phyloP scores from a whole-genome alignment of 2,888 invertebrate genomes.

The Nesidiocoris tenuis region DNA sequence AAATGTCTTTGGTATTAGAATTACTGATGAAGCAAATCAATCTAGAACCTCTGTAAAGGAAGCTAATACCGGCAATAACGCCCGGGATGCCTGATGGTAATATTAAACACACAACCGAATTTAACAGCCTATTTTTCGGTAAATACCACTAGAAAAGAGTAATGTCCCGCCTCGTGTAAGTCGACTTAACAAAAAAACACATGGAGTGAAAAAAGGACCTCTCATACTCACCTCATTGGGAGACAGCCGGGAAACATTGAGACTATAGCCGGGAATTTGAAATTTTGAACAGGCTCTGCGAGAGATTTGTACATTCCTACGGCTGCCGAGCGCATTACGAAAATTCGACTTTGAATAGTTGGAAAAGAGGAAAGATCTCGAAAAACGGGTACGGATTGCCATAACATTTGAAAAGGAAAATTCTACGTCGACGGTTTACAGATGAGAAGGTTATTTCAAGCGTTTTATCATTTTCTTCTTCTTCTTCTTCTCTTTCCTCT shows the following conservation, averaged over 20 bases:
- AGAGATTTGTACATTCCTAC: conserved; percentile 10
- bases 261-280: conserved; percentile 40
- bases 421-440: background rate
- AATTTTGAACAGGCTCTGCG: conserved; percentile 22
- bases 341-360: background rate
- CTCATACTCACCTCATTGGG: conserved; percentile 58
- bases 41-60: too few species aligned
- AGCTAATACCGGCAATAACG: too few species aligned
- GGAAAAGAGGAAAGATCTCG: conserved; percentile 12
- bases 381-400: conserved; percentile 22
- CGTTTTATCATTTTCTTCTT: background rate
- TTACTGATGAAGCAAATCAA: too few species aligned
- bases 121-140: too few species aligned
- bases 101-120: too few species aligned
- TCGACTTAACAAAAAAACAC: too few species aligned
- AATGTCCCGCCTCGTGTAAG: too few species aligned
- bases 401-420: conserved; percentile 21
- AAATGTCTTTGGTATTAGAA: too few species aligned
- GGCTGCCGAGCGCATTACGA: conserved; percentile 8
- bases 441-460: conserved; percentile 14
- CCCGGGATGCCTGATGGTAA: too few species aligned
- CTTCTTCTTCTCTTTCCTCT: too few species aligned
- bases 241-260: conserved; percentile 54
- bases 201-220: too few species aligned
- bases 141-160: too few species aligned